phyloP scores from a whole-genome alignment of 2,888 invertebrate species.

The Agonopterix heracliana region DNA sequence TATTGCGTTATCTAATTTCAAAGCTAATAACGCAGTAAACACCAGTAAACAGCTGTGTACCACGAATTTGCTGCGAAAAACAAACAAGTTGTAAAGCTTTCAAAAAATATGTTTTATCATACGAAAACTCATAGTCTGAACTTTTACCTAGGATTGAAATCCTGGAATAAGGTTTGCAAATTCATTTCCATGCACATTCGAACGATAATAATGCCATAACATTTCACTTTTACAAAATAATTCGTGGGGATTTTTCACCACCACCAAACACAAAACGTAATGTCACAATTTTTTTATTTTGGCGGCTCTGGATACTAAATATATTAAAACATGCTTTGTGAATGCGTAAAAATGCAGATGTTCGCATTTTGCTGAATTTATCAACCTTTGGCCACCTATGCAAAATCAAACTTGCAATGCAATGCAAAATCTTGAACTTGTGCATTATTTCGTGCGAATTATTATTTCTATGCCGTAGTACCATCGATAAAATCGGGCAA shows the following conservation, averaged over 20 bases:
- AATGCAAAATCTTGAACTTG: no score
- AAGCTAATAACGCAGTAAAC: constrained; percentile 92
- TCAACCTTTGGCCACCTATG: no score
- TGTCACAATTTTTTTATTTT: no score
- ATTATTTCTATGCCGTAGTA: no score
- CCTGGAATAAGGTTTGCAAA: constrained; percentile 91
- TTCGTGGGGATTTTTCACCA: constrained; percentile 12
- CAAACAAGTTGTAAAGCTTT: background rate
- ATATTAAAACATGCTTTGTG: no score
- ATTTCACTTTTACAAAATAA: constrained; percentile 27
- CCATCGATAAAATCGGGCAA: no score
- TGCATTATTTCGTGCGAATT: no score
- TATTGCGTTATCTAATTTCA: constrained; percentile 91
- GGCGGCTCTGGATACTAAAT: no score
- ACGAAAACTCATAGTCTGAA: background rate
- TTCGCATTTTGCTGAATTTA: no score
- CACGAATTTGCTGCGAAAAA: constrained; percentile 90
- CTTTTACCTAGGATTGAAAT: constrained; percentile 91
- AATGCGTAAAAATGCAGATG: no score
- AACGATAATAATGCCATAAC: constrained; percentile 29
- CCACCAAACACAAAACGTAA: background rate
- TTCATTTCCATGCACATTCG: constrained; percentile 82
- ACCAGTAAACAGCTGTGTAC: constrained; percentile 95
- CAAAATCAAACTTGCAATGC: no score
- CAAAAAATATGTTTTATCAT: background rate